phyloP scores from a whole-genome alignment of 2,888 invertebrate species.

The Camponotus fellah region DNA sequence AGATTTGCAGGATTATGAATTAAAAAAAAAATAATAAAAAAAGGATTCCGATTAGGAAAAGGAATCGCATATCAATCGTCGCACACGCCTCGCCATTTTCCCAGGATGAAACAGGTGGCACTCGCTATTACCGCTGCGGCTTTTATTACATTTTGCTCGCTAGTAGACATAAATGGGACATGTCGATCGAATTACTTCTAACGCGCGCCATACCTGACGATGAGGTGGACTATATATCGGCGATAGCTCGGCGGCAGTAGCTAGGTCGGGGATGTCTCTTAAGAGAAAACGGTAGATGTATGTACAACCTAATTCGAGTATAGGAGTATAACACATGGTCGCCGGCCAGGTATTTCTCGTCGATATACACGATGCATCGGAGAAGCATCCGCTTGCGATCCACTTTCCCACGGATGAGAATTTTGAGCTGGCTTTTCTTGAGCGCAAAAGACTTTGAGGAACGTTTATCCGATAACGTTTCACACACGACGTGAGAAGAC shows the following conservation, averaged over 20 bases:
- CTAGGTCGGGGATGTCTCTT: constrained; percentile 42
- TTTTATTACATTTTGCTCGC: constrained; percentile 54
- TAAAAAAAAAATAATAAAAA: background rate
- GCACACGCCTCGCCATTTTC: constrained; percentile 16
- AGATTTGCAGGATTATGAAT: background rate
- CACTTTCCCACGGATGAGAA: background rate
- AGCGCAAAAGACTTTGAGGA: background rate
- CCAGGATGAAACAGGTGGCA: constrained; percentile 46
- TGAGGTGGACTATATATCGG: constrained; percentile 39
- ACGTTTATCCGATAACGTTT: constrained; percentile 2
- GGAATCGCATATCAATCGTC: constrained; percentile 43
- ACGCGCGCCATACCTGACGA: constrained; percentile 55
- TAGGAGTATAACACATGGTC: constrained; percentile 44
- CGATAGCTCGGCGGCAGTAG: background rate
- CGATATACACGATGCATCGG: constrained; percentile 33
- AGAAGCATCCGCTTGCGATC: background rate
- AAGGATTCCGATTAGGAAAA: constrained; percentile 16
- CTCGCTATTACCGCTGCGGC: constrained; percentile 49
- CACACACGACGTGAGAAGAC: background rate
- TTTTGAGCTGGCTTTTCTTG: background rate
- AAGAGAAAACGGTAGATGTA: constrained; percentile 54
- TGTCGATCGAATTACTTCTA: constrained; percentile 57
- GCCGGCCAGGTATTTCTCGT: constrained; percentile 41
- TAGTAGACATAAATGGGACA: constrained; percentile 55
- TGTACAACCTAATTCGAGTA: constrained; percentile 51